phyloP scores from a whole-genome alignment of 2,888 invertebrate species.

The Beris chalybata region DNA sequence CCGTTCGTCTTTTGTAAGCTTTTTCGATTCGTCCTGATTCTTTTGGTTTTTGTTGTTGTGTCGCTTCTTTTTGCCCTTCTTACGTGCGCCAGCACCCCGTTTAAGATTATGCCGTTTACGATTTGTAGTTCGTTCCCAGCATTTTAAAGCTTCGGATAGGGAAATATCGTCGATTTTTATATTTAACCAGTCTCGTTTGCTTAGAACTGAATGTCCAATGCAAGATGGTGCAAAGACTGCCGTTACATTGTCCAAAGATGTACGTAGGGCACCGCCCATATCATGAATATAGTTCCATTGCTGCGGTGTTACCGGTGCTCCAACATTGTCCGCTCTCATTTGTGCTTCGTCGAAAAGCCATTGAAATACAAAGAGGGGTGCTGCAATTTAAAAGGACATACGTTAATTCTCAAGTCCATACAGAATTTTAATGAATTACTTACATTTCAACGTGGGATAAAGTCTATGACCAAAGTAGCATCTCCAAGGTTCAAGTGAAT shows the following conservation, averaged over 20 bases:
- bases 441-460: slow-evolving; percentile 81
- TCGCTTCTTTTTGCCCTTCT: slow-evolving; percentile 37
- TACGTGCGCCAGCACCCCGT: slow-evolving; percentile 44
- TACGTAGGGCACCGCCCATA: slow-evolving; percentile 81
- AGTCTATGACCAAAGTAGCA: slow-evolving; percentile 91
- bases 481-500: slow-evolving; percentile 78
- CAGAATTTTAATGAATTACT: slow-evolving; percentile 44
- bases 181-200: slow-evolving; percentile 83
- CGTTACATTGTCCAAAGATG: slow-evolving; percentile 80
- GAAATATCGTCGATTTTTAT: slow-evolving; percentile 84
- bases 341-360: slow-evolving; percentile 95
- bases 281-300: slow-evolving; percentile 94
- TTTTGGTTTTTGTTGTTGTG: slow-evolving; percentile 33
- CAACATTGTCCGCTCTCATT: slow-evolving; percentile 89
- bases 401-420: slow-evolving; percentile 3
- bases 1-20: slow-evolving; percentile 39
- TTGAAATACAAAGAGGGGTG: slow-evolving; percentile 91
- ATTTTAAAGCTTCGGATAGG: slow-evolving; percentile 79
- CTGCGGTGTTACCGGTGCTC: slow-evolving; percentile 82
- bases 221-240: slow-evolving; percentile 93
- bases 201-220: slow-evolving; percentile 87
- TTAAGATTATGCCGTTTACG: slow-evolving; percentile 43
- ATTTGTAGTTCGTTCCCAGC: slow-evolving; percentile 75
- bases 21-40: slow-evolving; percentile 26
- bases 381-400: slow-evolving; percentile 56